These are phyloP conservation scores for Aleiodes leptofemur DNA, from an alignment of 2,888 invertebrate species.

Conservation along the genomic window DNA sequence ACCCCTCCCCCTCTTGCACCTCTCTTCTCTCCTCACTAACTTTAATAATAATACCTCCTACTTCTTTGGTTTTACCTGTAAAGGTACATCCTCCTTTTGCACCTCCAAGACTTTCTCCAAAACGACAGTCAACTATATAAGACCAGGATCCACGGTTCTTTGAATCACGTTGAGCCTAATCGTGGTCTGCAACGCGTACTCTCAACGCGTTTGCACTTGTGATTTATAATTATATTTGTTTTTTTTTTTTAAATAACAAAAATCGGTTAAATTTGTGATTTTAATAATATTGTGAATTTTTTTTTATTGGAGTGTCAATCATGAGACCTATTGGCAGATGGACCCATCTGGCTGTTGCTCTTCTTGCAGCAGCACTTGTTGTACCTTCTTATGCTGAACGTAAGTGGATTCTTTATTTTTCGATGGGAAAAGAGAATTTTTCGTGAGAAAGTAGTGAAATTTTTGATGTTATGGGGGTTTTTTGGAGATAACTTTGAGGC, in stretches of 20 bases:
- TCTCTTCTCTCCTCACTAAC: background rate
- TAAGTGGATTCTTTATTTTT: conserved; percentile 57
- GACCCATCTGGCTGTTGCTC: conserved; percentile 65
- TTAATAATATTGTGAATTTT: conserved; percentile 5
- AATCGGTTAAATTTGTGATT: background rate
- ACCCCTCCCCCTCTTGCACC: background rate
- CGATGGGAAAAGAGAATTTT: background rate
- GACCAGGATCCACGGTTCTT: conserved; percentile 69
- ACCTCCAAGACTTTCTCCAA: conserved; percentile 73
- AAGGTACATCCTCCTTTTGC: conserved; percentile 54
- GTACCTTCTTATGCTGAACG: conserved; percentile 69
- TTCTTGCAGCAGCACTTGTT: conserved; percentile 66
- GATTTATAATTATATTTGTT: conserved; percentile 1
- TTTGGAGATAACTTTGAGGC: background rate
- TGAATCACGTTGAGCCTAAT: conserved; percentile 74
- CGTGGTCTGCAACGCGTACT: conserved; percentile 56
- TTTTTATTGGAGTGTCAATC: conserved; percentile 37
- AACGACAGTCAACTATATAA: conserved; percentile 73
- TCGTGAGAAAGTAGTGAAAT: background rate
- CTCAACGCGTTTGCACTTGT: conserved; percentile 5
- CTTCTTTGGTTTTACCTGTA: conserved; percentile 20
- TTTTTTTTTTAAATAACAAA: background rate
- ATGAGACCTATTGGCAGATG: conserved; percentile 67
- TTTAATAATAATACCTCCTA: conserved; percentile 12
- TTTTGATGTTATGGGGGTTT: background rate